A percentile compares a stretch with the other conserved stretches of the same genome.
Evolutionary conservation across 1,140 invertebrate genomes (phyloP).

Genomic region (Myzus persicae): DNA sequence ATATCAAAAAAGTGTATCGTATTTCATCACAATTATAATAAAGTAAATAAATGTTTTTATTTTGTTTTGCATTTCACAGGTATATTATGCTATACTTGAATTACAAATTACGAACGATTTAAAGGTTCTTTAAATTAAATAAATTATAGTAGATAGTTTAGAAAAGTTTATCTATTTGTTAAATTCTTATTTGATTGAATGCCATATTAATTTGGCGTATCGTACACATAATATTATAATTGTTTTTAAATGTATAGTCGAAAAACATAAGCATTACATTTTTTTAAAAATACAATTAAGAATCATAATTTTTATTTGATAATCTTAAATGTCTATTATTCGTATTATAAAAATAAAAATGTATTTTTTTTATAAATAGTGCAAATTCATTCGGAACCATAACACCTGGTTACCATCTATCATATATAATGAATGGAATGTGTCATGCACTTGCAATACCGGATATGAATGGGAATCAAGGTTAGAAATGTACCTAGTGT

Average conservation of each 20-base stretch:
- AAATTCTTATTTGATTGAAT: background rate
- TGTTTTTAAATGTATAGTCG: too few relatives aligned
- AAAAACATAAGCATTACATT: background rate
- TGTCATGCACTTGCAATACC: slow-evolving; percentile 68
- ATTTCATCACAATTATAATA: too few relatives aligned
- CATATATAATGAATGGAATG: slow-evolving; percentile 69
- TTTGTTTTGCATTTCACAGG: too few relatives aligned
- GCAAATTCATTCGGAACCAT: slow-evolving; percentile 65
- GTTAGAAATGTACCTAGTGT: background rate
- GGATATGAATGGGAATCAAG: slow-evolving; percentile 68
- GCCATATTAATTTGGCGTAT: background rate
- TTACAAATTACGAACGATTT: too few relatives aligned
- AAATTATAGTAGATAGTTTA: too few relatives aligned
- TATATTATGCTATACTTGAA: too few relatives aligned
- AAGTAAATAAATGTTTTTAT: too few relatives aligned
- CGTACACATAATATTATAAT: too few relatives aligned
- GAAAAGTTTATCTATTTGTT: too few relatives aligned
- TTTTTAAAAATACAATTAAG: background rate
- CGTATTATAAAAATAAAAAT: slow-evolving; percentile 31
- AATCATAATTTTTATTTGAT: background rate
- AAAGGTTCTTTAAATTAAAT: too few relatives aligned
- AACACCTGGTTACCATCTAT: slow-evolving; percentile 69
- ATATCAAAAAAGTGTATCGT: too few relatives aligned
- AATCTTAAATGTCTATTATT: background rate
- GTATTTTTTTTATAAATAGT: slow-evolving; percentile 62